Conservation (phyloP, 2,113 vertebrate genomes). For the Pleuronectes platessa region DNA sequence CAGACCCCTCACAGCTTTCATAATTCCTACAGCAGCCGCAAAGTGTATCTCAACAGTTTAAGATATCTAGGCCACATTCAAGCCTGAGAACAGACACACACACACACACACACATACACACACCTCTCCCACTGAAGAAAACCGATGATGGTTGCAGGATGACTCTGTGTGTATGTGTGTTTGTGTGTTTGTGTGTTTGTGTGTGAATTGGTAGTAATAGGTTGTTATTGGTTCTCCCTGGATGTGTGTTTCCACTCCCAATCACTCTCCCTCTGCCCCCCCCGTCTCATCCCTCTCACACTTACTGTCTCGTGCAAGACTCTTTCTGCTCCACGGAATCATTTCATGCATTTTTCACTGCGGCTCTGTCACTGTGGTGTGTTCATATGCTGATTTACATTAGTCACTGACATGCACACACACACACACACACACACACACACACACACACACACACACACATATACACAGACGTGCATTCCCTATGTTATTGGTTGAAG, state of each 20-base stretch:
- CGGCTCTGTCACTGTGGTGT: conserved; percentile 51
- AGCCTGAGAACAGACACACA: background rate
- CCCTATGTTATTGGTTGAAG: conserved; percentile 63
- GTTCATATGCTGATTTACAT: conserved; percentile 71
- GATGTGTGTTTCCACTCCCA: conserved; percentile 40
- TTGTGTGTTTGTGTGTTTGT: conserved; percentile 25
- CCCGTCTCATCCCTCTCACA: conserved; percentile 58
- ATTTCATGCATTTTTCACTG: conserved; percentile 77
- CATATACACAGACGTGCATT: conserved; percentile 26
- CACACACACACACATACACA: conserved; percentile 39
- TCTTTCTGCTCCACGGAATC: conserved; percentile 69
- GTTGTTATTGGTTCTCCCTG: conserved; percentile 57
- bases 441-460: conserved; percentile 35
- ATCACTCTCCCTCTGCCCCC: conserved; percentile 37
- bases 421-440: conserved; percentile 13
- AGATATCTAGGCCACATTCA: conserved; percentile 55
- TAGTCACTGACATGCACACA: conserved; percentile 30
- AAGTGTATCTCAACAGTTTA: conserved; percentile 40
- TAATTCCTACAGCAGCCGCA: conserved; percentile 43
- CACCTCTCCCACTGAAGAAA: conserved; percentile 21
- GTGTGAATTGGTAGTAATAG: conserved; percentile 38
- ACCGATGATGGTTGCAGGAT: conserved; percentile 28
- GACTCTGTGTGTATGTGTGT: conserved; percentile 27
- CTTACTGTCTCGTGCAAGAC: conserved; percentile 63
- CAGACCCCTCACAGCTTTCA: conserved; percentile 34